phyloP scores from a whole-genome alignment of 2,797 vertebrate species.

The Gallirallus australis region DNA sequence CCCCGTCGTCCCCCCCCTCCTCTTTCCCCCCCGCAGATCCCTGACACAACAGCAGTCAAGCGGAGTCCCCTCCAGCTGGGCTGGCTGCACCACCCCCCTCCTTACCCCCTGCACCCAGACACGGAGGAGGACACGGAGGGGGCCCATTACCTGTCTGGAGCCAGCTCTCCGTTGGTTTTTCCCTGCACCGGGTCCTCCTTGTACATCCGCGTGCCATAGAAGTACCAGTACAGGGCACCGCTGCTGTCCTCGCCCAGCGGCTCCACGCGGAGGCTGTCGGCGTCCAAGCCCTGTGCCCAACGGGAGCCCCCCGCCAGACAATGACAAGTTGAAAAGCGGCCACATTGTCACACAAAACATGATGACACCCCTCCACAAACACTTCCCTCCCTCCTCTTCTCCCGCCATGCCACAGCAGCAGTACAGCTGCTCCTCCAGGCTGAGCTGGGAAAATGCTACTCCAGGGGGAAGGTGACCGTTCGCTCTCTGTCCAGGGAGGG shows the following conservation, averaged over 20 bases:
- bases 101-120: neutral
- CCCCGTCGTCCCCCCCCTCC: too few relatives aligned
- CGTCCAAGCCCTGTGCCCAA: conserved; percentile 88
- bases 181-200: conserved; percentile 88
- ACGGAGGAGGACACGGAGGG: rapidly evolving
- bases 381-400: conserved; percentile 5
- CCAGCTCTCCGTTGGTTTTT: conserved; percentile 72
- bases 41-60: conserved; percentile 43
- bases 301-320: conserved; percentile 23
- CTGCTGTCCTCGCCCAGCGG: conserved; percentile 93
- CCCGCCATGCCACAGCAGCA: conserved; percentile 53
- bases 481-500: neutral
- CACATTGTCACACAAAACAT: conserved; percentile 60
- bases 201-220: conserved; percentile 97
- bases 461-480: conserved; percentile 32
- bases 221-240: conserved; percentile 98
- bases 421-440: conserved; percentile 44
- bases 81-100: neutral
- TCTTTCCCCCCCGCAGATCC: neutral
- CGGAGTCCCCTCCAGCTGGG: neutral
- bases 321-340: conserved; percentile 59
- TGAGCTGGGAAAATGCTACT: conserved; percentile 52
- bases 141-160: conserved; percentile 79
- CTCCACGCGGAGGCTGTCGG: conserved; percentile 95
- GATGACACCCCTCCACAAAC: conserved; percentile 34